These are phyloP conservation scores for Meiosimyza platycephala DNA, from an alignment of 2,888 invertebrate species.

Conservation along the genomic window DNA sequence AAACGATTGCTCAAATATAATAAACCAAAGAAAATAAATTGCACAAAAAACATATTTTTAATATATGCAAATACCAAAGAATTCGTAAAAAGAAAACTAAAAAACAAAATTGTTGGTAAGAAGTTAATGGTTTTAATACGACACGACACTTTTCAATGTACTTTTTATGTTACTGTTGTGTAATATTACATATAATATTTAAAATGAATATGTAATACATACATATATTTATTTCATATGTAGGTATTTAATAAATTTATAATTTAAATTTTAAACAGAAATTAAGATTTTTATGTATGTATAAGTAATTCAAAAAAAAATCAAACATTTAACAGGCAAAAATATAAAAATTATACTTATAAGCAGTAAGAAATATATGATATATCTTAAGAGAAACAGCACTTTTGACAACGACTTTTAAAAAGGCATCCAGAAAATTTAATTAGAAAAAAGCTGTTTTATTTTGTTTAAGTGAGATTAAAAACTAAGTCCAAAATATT, in stretches of 20 bases:
- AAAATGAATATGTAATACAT: constrained; percentile 13
- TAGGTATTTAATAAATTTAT: constrained; percentile 9
- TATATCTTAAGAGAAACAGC: neutral
- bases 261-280: constrained; percentile 14
- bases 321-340: constrained; percentile 23
- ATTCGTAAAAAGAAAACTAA: constrained; percentile 8
- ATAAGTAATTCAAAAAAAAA: constrained; percentile 17
- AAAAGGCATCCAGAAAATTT: constrained; percentile 18
- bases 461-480: constrained; percentile 12
- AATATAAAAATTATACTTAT: constrained; percentile 20
- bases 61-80: too few relatives aligned
- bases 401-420: constrained; percentile 4
- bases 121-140: neutral
- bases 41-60: constrained; percentile 16
- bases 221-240: constrained; percentile 9
- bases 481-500: too few relatives aligned
- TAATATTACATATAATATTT: constrained; percentile 14
- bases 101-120: constrained; percentile 7
- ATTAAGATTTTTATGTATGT: neutral
- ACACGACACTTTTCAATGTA: constrained; percentile 3
- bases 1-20: constrained; percentile 19
- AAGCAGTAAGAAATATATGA: constrained; percentile 1
- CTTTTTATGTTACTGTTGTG: neutral
- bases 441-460: constrained; percentile 12
- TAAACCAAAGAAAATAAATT: constrained; percentile 25